Evolutionary conservation across 1,140 invertebrate genomes (phyloP), one percentile per base, ranked within the genome.

Genomic region (Listronotus bonariensis): DNA sequence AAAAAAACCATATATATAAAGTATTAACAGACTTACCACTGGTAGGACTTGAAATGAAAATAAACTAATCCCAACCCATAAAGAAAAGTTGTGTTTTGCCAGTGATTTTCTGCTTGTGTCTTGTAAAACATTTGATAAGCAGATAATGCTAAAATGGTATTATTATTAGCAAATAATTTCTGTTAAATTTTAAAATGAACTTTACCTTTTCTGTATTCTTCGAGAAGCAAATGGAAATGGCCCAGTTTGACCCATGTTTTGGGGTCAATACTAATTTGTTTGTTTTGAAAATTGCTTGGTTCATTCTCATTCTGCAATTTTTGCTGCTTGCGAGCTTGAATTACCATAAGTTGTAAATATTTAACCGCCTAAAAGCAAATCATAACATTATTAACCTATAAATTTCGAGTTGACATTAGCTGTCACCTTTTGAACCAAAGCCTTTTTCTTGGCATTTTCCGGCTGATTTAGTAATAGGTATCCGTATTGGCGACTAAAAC

Each of bases 11-110:
- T n/a, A n/a, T n/a, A n/a, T n/a, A n/a, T n/a, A n/a, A n/a, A n/a
- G n/a, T n/a, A n/a, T n/a, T n/a, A n/a, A 15, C 26, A 45, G 14
- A 91, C 93, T 95, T 79, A 98, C 96, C 94, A 97, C 79, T 93
- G 88, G 81, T 91, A 97, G 54, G 92, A 90, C 80, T 96, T 95
- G 80, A 91, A 98, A 75, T 98, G 94, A 78, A 95, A 97, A 80
- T 98, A 98, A 46, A 95, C 93, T 5, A 98, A 83, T 8, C 93
- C 96, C 38, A 96, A 82, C 15, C 96, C 96, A 81, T 97, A 99
- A 9, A 98, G 83, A 79, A 96, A 96, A 26, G 89, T 83, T 0
- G 92, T 85, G 82, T 98, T 92, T 79, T 92, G 93, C 93, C 93
- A 96, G 76, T 94, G 90, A 59, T 77, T 78, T 68, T 93, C 91